Conservation (phyloP, 1,140 invertebrate genomes). For the Sycobia sp. region DNA sequence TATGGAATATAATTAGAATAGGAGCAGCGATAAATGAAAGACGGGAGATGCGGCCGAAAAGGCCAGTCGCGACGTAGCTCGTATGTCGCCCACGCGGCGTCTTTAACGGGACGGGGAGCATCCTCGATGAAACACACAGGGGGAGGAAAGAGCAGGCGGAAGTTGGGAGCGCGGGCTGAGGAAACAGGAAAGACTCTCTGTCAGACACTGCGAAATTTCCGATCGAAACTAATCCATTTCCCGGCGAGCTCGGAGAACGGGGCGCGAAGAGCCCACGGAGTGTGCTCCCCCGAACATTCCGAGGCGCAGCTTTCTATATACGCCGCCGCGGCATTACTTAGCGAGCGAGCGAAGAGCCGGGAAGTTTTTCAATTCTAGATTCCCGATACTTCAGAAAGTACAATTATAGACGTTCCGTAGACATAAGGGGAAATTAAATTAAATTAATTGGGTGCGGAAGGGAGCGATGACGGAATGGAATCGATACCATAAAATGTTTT, state of each 20-base stretch:
- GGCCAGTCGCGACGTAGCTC: too few species aligned
- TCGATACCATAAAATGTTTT: too few species aligned
- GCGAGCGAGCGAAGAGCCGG: neutral
- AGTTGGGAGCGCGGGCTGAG: neutral
- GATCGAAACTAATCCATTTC: conserved; percentile 17
- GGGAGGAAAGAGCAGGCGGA: neutral
- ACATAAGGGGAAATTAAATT: neutral
- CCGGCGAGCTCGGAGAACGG: neutral
- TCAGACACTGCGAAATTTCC: conserved; percentile 13
- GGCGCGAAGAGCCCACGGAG: neutral
- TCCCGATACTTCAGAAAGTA: neutral
- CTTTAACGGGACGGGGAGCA: too few species aligned
- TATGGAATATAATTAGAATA: too few species aligned
- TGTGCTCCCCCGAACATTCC: neutral
- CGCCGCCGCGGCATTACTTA: neutral
- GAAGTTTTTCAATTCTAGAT: conserved; percentile 6
- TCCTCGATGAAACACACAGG: too few species aligned
- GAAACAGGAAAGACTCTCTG: neutral
- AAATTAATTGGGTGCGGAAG: neutral
- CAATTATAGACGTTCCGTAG: neutral
- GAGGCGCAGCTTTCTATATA: neutral
- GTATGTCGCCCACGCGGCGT: too few species aligned
- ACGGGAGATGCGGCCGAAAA: too few species aligned
- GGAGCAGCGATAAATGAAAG: too few species aligned
- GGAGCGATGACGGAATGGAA: too few species aligned